Percentiles rank a stretch among this genome's conserved stretches.
Conservation (phyloP, 1,140 invertebrate species). For the roundworm (Caenorhabditis elegans) region DNA sequence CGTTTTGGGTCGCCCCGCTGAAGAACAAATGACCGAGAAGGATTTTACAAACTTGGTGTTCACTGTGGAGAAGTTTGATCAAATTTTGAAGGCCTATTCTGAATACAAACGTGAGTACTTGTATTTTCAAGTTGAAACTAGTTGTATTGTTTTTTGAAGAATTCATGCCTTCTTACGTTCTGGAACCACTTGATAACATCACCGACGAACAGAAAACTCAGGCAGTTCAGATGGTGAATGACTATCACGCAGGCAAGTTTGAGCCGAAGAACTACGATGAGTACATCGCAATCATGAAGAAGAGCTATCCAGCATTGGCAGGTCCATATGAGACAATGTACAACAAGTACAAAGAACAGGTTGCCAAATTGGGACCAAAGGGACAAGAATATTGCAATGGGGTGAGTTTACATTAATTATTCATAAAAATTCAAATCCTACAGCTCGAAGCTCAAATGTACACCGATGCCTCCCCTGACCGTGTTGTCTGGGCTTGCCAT, state of each 20-base stretch:
- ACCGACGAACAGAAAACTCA: not conserved
- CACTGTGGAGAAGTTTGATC: not conserved
- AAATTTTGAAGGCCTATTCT: not conserved
- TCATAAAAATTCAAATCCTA: not conserved
- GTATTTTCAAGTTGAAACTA: not conserved
- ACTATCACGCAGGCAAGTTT: not conserved
- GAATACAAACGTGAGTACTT: not conserved
- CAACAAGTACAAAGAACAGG: not conserved
- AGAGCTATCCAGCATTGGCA: not conserved
- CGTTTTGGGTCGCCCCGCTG: not conserved
- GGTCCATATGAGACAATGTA: not conserved
- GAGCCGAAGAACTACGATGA: conserved; percentile 11
- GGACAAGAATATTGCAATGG: not conserved
- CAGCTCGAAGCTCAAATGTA: conserved; percentile 24
- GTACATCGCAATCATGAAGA: not conserved
- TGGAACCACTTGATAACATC: not conserved
- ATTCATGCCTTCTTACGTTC: not conserved
- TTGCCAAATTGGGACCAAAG: conserved; percentile 21
- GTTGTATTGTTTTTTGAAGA: not conserved
- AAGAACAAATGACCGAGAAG: not conserved
- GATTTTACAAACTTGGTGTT: not conserved
- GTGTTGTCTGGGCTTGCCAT: not conserved
- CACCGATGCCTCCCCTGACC: not conserved
- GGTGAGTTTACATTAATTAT: not conserved
- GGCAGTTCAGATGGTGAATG: not conserved